Percentiles rank a stretch among this genome's conserved stretches.
Evolutionary conservation across 2,113 vertebrate genomes (phyloP).

Genomic region (Ameiurus melas): DNA sequence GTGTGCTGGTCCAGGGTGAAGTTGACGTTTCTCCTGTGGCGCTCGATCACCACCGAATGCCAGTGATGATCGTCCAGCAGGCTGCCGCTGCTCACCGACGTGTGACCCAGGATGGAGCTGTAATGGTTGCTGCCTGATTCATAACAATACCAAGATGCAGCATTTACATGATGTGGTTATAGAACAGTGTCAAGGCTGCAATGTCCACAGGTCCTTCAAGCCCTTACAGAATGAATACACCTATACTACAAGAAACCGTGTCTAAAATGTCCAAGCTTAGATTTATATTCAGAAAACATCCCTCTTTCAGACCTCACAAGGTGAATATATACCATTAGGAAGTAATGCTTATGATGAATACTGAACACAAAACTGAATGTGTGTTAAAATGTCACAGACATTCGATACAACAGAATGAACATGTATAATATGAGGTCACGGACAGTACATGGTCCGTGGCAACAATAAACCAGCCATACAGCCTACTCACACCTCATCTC

Average conservation of each 20-base stretch:
- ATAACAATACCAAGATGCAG: background rate
- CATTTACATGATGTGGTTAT: background rate
- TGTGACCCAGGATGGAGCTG: conserved; percentile 94
- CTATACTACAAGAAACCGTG: background rate
- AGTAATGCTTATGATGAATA: background rate
- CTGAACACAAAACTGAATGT: background rate
- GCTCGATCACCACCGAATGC: conserved; percentile 92
- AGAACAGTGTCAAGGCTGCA: background rate
- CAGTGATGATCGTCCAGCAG: conserved; percentile 96
- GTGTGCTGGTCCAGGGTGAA: conserved; percentile 90
- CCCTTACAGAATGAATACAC: background rate
- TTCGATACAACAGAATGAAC: background rate
- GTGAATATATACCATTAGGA: background rate
- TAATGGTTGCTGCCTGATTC: conserved; percentile 89
- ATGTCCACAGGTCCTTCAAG: background rate
- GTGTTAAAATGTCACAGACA: background rate
- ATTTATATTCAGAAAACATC: background rate
- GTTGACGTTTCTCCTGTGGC: conserved; percentile 92
- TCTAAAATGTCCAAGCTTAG: background rate
- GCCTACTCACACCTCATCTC: background rate
- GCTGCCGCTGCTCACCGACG: conserved; percentile 88
- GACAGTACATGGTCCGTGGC: background rate
- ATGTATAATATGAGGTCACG: background rate
- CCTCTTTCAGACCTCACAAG: background rate
- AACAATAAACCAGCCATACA: background rate